Base-by-base conservation (phyloP, 37 sponge, comb jelly and placozoan species). In the Lycopodina hypogea region DNA sequence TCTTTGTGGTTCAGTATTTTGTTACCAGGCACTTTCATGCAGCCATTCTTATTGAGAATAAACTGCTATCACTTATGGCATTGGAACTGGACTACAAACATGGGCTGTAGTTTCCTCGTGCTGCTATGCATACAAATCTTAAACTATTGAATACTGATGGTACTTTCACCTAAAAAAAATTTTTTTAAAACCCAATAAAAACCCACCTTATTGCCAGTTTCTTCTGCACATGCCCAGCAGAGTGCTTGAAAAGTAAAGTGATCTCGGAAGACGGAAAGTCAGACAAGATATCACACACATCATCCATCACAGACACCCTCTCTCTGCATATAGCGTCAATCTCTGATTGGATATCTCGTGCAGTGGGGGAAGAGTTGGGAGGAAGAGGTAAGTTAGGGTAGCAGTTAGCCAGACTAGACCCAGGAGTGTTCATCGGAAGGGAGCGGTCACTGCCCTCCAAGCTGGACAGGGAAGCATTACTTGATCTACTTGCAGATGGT, bases 241-340 rank as follows among this genome's bases (percentile, higher is more conserved):
- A 36, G 6, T 29, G 36, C 18, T 72, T 72, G 36, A 75, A 69
- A 37, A 82, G 61, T 21, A 70, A 32, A 30, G 78, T 48, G 28
- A 87, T 39, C 19, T 22, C 26, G n/a, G 83, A 30, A 23, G 82
- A 15, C 21, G 88, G 82, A 37, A 84, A 34, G 22, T 80, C 71
- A 45, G 65, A 50, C 9, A 89, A 74, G n/a, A 78, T 28, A 26
- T 83, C 80, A 35, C 89, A 89, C 0, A 89, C 40, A 1, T 83
- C 84, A 64, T 88, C 79, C 89, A 88, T 88, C 48, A 88, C 78
- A 8, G 23, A 35, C 28, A 83, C 4, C 56, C 79, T 76, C 78
- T 82, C 67, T 1, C n/a, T 34, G 21, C 28, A 35, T 7, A 78
- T 24, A 18, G 71, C 34, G 33, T 76, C 62, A 26, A 76, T 22